These are phyloP conservation scores for Perognathus longimembris DNA, from an alignment of 2,113 vertebrate genomes.

Conservation along the genomic window DNA sequence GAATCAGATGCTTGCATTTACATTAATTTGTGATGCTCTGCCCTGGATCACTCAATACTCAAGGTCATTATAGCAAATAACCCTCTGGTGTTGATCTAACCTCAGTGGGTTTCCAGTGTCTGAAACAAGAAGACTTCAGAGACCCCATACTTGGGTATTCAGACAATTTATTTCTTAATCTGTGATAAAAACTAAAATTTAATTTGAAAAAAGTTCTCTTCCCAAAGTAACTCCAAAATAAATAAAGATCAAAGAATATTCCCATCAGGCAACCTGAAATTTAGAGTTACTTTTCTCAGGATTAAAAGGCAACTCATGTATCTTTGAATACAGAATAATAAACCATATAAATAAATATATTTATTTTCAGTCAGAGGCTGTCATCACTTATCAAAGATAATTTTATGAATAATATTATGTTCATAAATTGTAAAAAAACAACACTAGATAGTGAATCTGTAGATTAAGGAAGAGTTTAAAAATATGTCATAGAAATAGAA, in stretches of 20 bases:
- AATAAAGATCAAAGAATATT: background rate
- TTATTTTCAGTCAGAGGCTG: background rate
- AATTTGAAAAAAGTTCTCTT: background rate
- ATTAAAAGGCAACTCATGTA: background rate
- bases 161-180: background rate
- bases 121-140: background rate
- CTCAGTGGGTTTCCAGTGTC: background rate
- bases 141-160: background rate
- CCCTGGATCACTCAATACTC: background rate
- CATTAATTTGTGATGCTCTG: background rate
- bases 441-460: background rate
- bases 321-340: background rate
- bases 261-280: background rate
- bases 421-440: background rate
- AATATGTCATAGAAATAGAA: background rate
- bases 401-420: background rate
- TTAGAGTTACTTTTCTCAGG: background rate
- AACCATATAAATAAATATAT: background rate
- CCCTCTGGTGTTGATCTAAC: background rate
- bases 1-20: too few relatives aligned
- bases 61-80: background rate
- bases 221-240: background rate
- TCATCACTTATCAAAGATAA: background rate
- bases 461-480: background rate
- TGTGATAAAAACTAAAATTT: background rate